Conservation (phyloP, 1,140 invertebrate species). For the Lepidostoma basale region DNA sequence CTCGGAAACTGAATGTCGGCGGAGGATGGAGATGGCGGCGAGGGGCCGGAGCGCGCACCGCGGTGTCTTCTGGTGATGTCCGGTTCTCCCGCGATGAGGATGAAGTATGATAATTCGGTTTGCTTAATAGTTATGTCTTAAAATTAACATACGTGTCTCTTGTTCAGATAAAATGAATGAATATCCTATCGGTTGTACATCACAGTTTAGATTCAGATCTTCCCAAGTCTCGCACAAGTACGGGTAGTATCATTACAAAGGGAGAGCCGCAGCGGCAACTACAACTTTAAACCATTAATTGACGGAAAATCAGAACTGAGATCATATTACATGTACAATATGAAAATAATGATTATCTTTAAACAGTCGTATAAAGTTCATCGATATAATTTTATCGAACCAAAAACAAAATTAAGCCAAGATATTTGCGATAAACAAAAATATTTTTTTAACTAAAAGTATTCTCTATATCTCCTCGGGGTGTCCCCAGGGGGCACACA, state of each 20-base stretch:
- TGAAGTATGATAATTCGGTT: conserved; percentile 34
- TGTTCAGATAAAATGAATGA: conserved; percentile 38
- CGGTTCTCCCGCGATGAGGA: conserved; percentile 9
- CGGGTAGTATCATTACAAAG: conserved; percentile 11
- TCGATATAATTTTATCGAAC: conserved; percentile 32
- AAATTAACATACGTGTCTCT: conserved; percentile 42
- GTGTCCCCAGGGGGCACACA: too few relatives aligned
- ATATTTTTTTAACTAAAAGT: conserved; percentile 15
- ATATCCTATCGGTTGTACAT: conserved; percentile 45
- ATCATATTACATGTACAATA: conserved; percentile 43
- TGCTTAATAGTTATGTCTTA: conserved; percentile 42
- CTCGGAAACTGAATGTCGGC: conserved; percentile 17
- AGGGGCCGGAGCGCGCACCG: not conserved
- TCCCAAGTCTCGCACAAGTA: conserved; percentile 41
- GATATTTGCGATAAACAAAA: conserved; percentile 24
- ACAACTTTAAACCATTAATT: conserved; percentile 27
- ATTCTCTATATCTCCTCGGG: too few relatives aligned
- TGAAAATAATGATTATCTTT: conserved; percentile 41
- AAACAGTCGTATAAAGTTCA: conserved; percentile 34
- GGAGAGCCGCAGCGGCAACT: not conserved
- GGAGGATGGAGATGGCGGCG: not conserved
- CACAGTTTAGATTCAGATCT: conserved; percentile 46
- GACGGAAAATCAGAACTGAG: conserved; percentile 44
- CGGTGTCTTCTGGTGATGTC: not conserved
- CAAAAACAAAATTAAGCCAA: conserved; percentile 26